These are phyloP conservation scores for Plemyria rubiginata DNA, from an alignment of 2,888 invertebrate species.

Conservation along the genomic window DNA sequence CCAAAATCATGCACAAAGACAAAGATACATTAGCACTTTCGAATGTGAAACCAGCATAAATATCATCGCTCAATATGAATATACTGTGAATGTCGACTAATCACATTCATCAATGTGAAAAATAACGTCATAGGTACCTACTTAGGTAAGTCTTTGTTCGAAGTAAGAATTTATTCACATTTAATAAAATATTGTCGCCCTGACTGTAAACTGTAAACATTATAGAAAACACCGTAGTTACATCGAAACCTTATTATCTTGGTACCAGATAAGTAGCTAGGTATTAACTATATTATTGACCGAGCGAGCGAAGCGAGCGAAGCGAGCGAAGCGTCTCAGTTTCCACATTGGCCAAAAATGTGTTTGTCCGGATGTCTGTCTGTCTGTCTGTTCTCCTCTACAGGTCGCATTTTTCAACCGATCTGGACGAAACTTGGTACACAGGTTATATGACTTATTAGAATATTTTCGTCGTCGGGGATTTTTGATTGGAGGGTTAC, in stretches of 20 bases:
- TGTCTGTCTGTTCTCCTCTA: no score
- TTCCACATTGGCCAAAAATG: no score
- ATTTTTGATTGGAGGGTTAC: no score
- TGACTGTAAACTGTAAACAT: background rate
- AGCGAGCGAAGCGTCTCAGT: no score
- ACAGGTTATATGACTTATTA: no score
- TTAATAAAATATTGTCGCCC: slow-evolving; percentile 3
- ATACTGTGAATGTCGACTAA: slow-evolving; percentile 43
- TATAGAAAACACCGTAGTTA: background rate
- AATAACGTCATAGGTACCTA: slow-evolving; percentile 45
- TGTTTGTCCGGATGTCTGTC: no score
- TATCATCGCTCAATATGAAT: slow-evolving; percentile 28
- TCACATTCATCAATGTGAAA: slow-evolving; percentile 51
- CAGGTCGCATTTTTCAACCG: no score
- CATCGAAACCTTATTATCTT: background rate
- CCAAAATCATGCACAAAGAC: slow-evolving; percentile 30
- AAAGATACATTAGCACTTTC: slow-evolving; percentile 31
- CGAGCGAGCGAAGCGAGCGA: no score
- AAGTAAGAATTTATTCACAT: slow-evolving; percentile 28
- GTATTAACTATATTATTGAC: no score
- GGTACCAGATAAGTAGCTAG: no score
- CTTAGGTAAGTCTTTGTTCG: slow-evolving; percentile 37
- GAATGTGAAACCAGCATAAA: slow-evolving; percentile 29
- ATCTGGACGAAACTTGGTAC: no score
- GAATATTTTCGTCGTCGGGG: no score